Evolutionary conservation across 2,797 vertebrate genomes (phyloP), one percentile per base, ranked within the genome.

Genomic region (Vultur gryphus): DNA sequence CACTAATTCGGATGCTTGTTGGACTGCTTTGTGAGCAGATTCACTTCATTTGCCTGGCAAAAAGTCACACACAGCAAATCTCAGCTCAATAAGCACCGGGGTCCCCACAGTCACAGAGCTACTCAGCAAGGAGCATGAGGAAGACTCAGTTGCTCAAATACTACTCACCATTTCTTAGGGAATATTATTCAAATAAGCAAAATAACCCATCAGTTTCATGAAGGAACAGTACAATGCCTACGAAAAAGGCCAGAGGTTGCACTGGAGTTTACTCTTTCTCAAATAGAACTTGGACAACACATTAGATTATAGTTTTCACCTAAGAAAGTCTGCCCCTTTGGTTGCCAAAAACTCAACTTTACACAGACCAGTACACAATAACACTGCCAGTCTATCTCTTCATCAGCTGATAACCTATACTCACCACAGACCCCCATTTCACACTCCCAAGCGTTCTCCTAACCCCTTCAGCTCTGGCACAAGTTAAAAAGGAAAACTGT

Each of bases 261-360:
- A 58, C 10, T 13, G 12, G 9, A 73, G 31, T 24, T 67, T 18
- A 37, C 10, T 23, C 13, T 20, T 67, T 44, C 41, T 76, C 58
- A 49, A 37, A 29, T 0, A 76, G 7, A 84, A 59, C 13, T 24
- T 26, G 13, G 12, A 49, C 37, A 61, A 57, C 4, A 18, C 0
- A 0, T 3, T 55, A 55, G 20, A 33, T 1, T 14, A n/a, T 17
- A 54, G 11, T 37, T 83, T 48, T 62, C 33, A 24, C 21, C 18
- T 61, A 35, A 6, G 9, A 25, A 75, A 76, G 26, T 7, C 10
- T 55, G 15, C 8, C 44, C 31, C 43, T n/a, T 18, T 1, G 12
- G 31, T 15, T 84, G 78, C n/a, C 79, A 94, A 49, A 67, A 75
- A 0, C 31, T 66, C 41, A 28, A 4, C 15, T 72, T 85, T 6